phyloP scores from a whole-genome alignment of 2,797 vertebrate species.

The Enteromius mattozi region DNA sequence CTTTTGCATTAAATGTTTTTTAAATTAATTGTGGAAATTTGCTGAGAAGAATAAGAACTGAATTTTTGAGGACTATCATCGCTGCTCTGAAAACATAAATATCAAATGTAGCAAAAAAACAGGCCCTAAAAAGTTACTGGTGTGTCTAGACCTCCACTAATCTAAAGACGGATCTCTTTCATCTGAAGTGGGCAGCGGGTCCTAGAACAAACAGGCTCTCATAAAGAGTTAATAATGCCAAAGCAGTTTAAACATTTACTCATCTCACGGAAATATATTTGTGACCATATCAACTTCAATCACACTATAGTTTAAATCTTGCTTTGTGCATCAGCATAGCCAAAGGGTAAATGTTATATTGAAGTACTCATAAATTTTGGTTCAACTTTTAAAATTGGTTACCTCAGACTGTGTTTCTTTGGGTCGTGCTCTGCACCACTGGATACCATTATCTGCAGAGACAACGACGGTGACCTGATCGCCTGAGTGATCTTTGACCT shows the following conservation, averaged over 20 bases:
- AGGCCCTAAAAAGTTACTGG: background rate
- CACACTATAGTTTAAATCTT: background rate
- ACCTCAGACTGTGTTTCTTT: slow-evolving; percentile 79
- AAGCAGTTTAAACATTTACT: slow-evolving; percentile 21
- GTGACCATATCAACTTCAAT: background rate
- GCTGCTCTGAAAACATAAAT: background rate
- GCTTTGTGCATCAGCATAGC: background rate
- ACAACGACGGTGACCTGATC: slow-evolving; percentile 86
- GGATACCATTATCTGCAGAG: slow-evolving; percentile 92
- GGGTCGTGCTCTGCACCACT: slow-evolving; percentile 77
- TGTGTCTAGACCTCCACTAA: background rate
- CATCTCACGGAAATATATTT: background rate
- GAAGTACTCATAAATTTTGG: slow-evolving; percentile 57
- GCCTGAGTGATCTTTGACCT: slow-evolving; percentile 86
- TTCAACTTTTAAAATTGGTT: slow-evolving; percentile 54
- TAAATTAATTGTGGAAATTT: background rate
- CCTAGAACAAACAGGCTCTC: slow-evolving; percentile 1
- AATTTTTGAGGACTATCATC: background rate
- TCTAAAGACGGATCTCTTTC: slow-evolving; percentile 21
- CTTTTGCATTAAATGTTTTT: background rate
- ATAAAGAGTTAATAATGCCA: background rate
- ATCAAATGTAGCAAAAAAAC: background rate
- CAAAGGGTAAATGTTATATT: background rate
- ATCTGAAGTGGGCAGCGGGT: background rate
- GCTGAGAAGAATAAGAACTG: background rate